These are phyloP conservation scores for Urocolius indicus DNA, from an alignment of 2,113 vertebrate species.

Conservation along the genomic window DNA sequence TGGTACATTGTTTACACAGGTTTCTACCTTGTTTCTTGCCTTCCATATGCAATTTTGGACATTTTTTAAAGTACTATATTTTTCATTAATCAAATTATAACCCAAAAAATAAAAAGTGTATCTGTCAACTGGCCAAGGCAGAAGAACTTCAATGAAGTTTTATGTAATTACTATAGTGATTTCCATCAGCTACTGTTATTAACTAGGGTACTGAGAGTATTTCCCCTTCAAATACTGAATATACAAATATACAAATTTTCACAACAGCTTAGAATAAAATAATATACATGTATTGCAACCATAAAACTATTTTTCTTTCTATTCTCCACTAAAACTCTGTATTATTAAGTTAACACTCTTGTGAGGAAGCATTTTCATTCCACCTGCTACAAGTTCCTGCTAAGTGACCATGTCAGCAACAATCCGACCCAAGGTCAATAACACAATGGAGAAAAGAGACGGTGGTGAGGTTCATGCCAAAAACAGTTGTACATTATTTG, in stretches of 20 bases:
- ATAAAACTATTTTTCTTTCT: neutral
- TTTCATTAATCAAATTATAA: neutral
- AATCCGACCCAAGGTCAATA: neutral
- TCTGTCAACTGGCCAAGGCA: neutral
- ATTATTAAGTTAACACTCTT: neutral
- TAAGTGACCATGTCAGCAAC: neutral
- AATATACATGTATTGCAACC: neutral
- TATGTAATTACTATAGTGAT: neutral
- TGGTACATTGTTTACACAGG: neutral
- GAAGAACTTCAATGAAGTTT: neutral
- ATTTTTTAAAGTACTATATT: neutral
- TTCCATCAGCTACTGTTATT: neutral
- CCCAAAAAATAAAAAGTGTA: neutral
- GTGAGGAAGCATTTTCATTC: neutral
- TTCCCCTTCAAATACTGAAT: neutral
- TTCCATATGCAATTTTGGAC: neutral
- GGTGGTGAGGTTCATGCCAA: neutral
- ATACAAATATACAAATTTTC: neutral
- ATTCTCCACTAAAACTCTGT: neutral
- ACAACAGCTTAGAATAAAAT: neutral
- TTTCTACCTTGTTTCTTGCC: neutral
- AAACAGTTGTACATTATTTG: neutral
- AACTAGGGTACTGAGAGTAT: neutral
- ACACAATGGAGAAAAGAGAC: accelerated
- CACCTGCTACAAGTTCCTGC: neutral